These are phyloP conservation scores for Drosophila glabriapex DNA, from an alignment of 2,888 invertebrate species.

Conservation along the genomic window DNA sequence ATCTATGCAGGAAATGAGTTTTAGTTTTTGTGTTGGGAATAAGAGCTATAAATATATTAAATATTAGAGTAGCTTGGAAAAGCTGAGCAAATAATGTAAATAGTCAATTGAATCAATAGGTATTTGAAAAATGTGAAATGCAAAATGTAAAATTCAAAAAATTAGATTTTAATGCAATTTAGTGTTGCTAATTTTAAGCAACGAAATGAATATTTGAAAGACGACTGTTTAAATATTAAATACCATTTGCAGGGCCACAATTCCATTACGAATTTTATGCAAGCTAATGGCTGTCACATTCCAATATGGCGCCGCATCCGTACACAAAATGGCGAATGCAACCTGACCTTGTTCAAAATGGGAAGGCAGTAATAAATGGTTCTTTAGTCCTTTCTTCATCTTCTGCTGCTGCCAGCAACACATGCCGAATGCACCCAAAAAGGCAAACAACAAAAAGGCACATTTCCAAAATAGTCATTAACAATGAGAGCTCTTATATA, in stretches of 20 bases:
- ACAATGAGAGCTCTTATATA: not conserved
- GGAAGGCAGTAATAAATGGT: constrained; percentile 53
- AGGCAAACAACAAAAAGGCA: constrained; percentile 8
- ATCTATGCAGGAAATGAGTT: not conserved
- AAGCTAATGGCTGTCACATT: constrained; percentile 55
- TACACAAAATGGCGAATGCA: constrained; percentile 36
- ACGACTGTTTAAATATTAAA: constrained; percentile 23
- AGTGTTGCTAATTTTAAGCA: constrained; percentile 20
- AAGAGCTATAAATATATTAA: not conserved
- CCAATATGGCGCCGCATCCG: constrained; percentile 42
- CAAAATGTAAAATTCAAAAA: constrained; percentile 16
- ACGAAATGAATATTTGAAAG: constrained; percentile 6
- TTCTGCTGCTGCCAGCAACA: constrained; percentile 57
- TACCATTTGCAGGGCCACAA: constrained; percentile 22
- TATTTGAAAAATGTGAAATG: constrained; percentile 13
- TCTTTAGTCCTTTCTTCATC: constrained; percentile 23
- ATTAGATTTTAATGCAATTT: constrained; percentile 7
- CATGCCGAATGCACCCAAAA: constrained; percentile 35
- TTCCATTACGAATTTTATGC: constrained; percentile 38
- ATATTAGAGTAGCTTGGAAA: not conserved
- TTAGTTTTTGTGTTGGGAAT: not conserved
- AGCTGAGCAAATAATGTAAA: not conserved
- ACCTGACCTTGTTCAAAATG: constrained; percentile 53
- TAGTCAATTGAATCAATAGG: not conserved
- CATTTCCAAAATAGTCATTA: constrained; percentile 2